Base-by-base conservation (phyloP, 2,888 invertebrate genomes). In the Drosophila picticornis region DNA sequence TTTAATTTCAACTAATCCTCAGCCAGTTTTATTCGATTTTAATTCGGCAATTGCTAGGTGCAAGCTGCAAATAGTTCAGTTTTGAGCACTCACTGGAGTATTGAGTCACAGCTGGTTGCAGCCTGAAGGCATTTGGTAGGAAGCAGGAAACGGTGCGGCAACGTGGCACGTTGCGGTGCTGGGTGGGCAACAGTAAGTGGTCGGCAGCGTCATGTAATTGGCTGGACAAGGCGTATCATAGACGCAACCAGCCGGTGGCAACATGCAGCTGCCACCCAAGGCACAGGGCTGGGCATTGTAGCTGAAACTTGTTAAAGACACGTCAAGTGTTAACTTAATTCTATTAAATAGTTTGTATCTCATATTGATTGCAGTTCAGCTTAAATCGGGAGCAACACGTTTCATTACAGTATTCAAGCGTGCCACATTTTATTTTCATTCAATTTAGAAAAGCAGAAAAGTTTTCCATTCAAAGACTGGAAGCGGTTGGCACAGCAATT, bases 91-190 rank as follows among this genome's bases (percentile, higher is more conserved):
- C 55, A 66, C 65, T 27, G 40, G 46, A n/a, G 29, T 53, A 48
- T 16, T 61, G 60, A 22, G 52, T 76, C 57, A 38, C 68, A 73
- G 61, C 63, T 73, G n/a, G 64, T 62, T 27, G 27, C 22, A 29
- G 11, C 27, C 58, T 0, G 22, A 2, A 10, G 74, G 60, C 50
- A 68, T 19, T 36, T 73, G 52, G 29, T 31, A 63, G 16, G 19
- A 53, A 43, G n/a, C 36, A 22, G 27, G 0, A 19, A 50, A 19
- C 27, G 50, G 10, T 3, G 29, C 11, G 16, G 10, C 7, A 2
- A 27, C 2, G 5, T 1, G 22, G 4, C 31, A 29, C 11, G n/a
- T 25, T 22, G 29, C 7, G 27, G 4, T 7, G 9, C 50, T 13
- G n/a, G 50, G 59, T 9, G 38, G 10, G 36, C 29, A 2, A 32